Conservation (phyloP, 2,797 vertebrate genomes). For the Micrastur ruficollis region DNA sequence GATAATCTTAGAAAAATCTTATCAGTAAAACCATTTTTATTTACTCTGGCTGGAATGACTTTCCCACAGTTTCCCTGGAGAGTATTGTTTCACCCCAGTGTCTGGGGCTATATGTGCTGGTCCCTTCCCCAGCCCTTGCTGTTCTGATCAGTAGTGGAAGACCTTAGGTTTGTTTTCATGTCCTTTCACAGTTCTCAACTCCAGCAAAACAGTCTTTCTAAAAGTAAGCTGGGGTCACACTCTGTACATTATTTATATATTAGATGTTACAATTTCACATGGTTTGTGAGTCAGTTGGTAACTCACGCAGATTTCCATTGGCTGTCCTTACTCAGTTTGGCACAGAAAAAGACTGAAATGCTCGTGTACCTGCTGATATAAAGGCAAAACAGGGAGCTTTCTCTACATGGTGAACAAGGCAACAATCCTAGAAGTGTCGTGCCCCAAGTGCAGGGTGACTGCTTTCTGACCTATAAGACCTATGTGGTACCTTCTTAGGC, state of each 20-base stretch:
- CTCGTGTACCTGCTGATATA: neutral
- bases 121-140: neutral
- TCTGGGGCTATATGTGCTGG: neutral
- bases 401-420: neutral
- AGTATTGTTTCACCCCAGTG: neutral
- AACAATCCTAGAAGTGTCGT: neutral
- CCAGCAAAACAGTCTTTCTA: neutral
- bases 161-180: neutral
- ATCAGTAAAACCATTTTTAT: accelerated
- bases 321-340: neutral
- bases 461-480: neutral
- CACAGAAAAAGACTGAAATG: neutral
- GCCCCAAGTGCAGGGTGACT: neutral
- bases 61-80: neutral
- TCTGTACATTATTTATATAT: neutral
- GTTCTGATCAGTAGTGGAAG: neutral
- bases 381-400: neutral
- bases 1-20: neutral
- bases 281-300: neutral
- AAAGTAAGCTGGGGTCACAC: neutral
- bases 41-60: neutral
- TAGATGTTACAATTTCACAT: neutral
- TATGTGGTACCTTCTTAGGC: neutral
- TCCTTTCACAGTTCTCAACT: neutral
- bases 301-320: neutral